Conservation (phyloP, 2,888 invertebrate species). For the Polyommatus iphigenia region DNA sequence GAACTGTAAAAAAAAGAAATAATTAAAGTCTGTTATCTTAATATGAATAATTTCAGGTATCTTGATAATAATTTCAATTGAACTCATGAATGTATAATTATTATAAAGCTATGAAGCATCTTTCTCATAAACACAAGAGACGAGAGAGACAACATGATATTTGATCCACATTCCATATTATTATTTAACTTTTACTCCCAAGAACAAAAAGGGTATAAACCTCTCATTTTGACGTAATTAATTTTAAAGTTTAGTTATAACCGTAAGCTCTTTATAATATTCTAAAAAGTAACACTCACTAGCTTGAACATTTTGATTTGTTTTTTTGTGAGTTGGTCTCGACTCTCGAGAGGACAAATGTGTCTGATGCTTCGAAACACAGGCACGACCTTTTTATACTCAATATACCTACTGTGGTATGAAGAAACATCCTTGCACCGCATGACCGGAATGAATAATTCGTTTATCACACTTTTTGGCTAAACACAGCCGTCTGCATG, state of each 20-base stretch:
- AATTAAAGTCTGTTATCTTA: not conserved
- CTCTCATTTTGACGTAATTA: not conserved
- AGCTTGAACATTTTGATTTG: slow-evolving; percentile 52
- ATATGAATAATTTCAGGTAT: not conserved
- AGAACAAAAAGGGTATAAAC: not conserved
- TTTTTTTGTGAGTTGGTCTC: slow-evolving; percentile 37
- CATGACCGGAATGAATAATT: slow-evolving; percentile 33
- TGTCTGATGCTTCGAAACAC: slow-evolving; percentile 45
- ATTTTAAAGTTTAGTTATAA: not conserved
- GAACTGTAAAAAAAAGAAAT: slow-evolving; percentile 54
- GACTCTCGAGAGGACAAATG: slow-evolving; percentile 39
- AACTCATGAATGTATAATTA: too few species aligned
- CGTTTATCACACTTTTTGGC: not conserved
- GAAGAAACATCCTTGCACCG: slow-evolving; percentile 36
- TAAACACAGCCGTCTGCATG: not conserved
- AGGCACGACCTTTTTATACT: slow-evolving; percentile 53
- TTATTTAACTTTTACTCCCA: too few species aligned
- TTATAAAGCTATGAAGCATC: too few species aligned
- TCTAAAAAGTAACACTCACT: slow-evolving; percentile 45
- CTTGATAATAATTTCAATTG: too few species aligned
- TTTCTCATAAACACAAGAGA: too few species aligned
- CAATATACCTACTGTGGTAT: slow-evolving; percentile 32
- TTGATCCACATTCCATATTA: too few species aligned
- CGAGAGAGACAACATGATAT: not conserved
- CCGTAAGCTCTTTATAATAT: not conserved